phyloP scores from a whole-genome alignment of 2,888 invertebrate genomes.

The Troides helena region DNA sequence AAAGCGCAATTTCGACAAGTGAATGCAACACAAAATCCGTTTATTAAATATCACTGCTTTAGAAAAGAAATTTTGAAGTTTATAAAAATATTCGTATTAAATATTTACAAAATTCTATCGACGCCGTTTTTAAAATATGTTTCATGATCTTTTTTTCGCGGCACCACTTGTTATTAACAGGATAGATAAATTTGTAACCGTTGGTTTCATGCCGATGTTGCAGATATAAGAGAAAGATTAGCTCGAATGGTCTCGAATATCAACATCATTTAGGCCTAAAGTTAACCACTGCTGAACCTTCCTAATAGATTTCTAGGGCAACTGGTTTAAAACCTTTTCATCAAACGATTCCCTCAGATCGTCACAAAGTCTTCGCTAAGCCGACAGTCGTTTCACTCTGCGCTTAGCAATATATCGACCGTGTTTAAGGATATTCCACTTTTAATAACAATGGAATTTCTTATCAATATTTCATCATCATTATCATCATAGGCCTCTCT shows the following conservation, averaged over 20 bases:
- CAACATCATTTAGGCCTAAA: too few relatives aligned
- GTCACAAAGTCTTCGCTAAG: too few relatives aligned
- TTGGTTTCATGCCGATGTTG: slow-evolving; percentile 32
- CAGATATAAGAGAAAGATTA: slow-evolving; percentile 33
- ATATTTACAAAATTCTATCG: slow-evolving; percentile 1
- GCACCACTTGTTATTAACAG: slow-evolving; percentile 32
- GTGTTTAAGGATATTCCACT: too few relatives aligned
- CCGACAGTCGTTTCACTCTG: too few relatives aligned
- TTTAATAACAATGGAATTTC: too few relatives aligned
- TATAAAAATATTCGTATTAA: neutral
- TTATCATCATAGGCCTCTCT: too few relatives aligned
- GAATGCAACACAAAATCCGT: neutral
- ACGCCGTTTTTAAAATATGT: neutral
- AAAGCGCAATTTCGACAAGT: neutral
- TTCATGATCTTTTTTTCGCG: neutral
- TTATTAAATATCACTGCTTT: neutral
- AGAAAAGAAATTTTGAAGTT: slow-evolving; percentile 1
- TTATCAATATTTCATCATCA: too few relatives aligned
- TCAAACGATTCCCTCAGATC: too few relatives aligned
- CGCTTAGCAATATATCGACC: too few relatives aligned
- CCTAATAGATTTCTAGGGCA: too few relatives aligned
- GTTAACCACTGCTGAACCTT: too few relatives aligned
- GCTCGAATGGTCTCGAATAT: neutral
- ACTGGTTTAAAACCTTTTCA: too few relatives aligned
- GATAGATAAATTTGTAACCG: slow-evolving; percentile 53